These are phyloP conservation scores for Meriones unguiculatus DNA, from an alignment of 2,113 vertebrate genomes.

Conservation along the genomic window DNA sequence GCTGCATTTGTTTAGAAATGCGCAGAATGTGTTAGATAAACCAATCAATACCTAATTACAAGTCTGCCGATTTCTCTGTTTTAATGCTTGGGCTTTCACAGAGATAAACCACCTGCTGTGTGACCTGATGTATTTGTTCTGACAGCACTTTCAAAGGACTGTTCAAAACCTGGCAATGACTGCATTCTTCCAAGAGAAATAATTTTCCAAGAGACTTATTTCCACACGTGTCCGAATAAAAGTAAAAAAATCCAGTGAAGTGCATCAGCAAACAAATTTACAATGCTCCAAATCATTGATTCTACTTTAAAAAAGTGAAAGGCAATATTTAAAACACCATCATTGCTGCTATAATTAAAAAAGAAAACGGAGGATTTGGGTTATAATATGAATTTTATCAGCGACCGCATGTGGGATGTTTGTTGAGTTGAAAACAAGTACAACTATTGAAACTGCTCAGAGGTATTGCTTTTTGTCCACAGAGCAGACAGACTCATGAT, in stretches of 20 bases:
- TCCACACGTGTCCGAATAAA: constrained; percentile 39
- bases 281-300: neutral
- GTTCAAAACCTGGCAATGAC: constrained; percentile 78
- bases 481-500: neutral
- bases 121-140: constrained; percentile 84
- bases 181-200: constrained; percentile 72
- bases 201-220: constrained; percentile 69
- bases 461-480: neutral
- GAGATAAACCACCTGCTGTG: constrained; percentile 82
- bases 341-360: neutral
- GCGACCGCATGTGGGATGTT: rapidly evolving
- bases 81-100: constrained; percentile 79
- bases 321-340: neutral
- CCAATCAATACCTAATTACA: constrained; percentile 89
- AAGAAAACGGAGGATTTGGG: neutral
- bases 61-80: constrained; percentile 78
- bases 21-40: constrained; percentile 82
- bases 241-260: constrained; percentile 28
- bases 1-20: constrained; percentile 86
- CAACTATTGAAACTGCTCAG: neutral
- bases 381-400: neutral
- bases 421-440: neutral
- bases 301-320: constrained; percentile 41
- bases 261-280: constrained; percentile 1
- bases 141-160: constrained; percentile 80